Evolutionary conservation across 2,113 vertebrate genomes (phyloP).

Genomic region (Odontesthes bonariensis): DNA sequence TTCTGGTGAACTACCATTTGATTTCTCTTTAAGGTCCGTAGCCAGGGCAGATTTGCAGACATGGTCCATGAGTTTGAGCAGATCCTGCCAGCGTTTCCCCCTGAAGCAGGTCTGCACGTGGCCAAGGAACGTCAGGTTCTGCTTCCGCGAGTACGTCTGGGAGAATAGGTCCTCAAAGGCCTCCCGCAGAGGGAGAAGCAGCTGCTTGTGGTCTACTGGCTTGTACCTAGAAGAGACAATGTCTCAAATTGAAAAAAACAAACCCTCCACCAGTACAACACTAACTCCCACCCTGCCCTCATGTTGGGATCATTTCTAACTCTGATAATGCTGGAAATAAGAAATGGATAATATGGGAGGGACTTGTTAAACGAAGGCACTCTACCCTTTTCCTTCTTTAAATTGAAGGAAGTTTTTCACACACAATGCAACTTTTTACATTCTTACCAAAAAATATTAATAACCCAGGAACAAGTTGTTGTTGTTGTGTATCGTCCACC

Average conservation of each 20-base stretch:
- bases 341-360: no score
- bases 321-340: no score
- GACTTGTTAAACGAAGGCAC: no score
- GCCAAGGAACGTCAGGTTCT: slow-evolving; percentile 95
- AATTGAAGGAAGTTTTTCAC: no score
- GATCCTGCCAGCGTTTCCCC: slow-evolving; percentile 94
- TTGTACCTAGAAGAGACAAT: slow-evolving; percentile 86
- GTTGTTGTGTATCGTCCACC: no score
- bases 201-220: slow-evolving; percentile 93
- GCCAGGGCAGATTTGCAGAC: slow-evolving; percentile 91
- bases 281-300: not conserved
- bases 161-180: slow-evolving; percentile 96
- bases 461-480: no score
- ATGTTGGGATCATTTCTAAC: no score
- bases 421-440: no score
- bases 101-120: slow-evolving; percentile 97
- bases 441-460: no score
- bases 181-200: slow-evolving; percentile 93
- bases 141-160: slow-evolving; percentile 95
- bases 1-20: slow-evolving; percentile 82
- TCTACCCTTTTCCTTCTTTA: no score
- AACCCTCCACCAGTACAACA: not conserved
- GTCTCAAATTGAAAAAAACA: no score
- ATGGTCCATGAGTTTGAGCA: slow-evolving; percentile 96
- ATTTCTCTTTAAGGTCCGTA: slow-evolving; percentile 86